Evolutionary conservation across 2,888 invertebrate species (phyloP).

Genomic region (Pantelozetes paolii): DNA sequence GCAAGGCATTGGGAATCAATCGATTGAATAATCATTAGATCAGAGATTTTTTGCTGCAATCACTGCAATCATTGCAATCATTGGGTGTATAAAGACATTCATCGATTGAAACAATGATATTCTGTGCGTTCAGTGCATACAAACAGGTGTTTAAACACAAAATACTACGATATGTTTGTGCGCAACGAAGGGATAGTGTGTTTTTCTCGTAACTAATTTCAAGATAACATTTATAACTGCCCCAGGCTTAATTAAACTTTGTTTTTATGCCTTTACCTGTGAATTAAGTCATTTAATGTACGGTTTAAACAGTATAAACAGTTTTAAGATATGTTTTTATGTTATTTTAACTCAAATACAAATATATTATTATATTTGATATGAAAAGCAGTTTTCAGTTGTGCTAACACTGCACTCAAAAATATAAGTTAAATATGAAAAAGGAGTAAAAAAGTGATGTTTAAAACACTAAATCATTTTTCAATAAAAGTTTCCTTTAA

Average conservation of each 20-base stretch:
- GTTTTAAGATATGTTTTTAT: not conserved
- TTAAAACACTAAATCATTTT: not conserved
- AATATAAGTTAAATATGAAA: too few species aligned
- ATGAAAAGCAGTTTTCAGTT: too few species aligned
- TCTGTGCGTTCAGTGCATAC: not conserved
- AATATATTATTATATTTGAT: too few species aligned
- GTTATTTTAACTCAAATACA: too few species aligned
- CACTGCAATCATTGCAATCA: not conserved
- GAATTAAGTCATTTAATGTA: slow-evolving; percentile 8
- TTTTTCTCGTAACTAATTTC: not conserved
- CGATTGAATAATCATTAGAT: not conserved
- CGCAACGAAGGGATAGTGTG: too few species aligned
- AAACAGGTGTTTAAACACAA: not conserved
- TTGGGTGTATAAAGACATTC: not conserved
- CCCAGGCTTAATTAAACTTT: not conserved
- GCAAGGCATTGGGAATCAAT: slow-evolving; percentile 10
- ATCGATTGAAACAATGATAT: not conserved
- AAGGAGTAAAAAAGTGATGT: not conserved
- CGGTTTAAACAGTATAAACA: not conserved
- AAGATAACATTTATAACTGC: not conserved
- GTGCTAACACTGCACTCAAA: too few species aligned
- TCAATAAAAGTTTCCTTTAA: not conserved
- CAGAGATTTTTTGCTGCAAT: not conserved
- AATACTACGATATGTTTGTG: too few species aligned
- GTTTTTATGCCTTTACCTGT: not conserved